A percentile compares a stretch with the other conserved stretches of the same genome.
Conservation (phyloP, 1,140 invertebrate species). For the Drosophila fuyamai region DNA sequence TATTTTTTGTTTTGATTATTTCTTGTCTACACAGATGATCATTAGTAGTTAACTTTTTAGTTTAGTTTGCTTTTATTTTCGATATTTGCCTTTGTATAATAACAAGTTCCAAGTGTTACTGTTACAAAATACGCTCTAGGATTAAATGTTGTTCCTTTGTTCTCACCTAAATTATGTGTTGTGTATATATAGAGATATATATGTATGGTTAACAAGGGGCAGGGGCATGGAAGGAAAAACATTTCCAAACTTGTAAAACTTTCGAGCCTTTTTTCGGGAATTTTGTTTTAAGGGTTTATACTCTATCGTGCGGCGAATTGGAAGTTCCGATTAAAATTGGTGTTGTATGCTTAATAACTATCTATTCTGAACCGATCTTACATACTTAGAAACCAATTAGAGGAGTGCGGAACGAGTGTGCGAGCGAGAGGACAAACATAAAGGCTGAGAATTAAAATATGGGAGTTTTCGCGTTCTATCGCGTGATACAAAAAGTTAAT, state of each 20-base stretch:
- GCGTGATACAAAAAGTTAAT: constrained; percentile 24
- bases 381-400: constrained; percentile 4
- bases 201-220: constrained; percentile 13
- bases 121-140: constrained; percentile 15
- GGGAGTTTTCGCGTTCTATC: background rate
- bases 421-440: constrained; percentile 7
- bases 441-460: background rate
- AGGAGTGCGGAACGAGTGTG: constrained; percentile 17
- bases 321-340: constrained; percentile 18
- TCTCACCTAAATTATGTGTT: background rate
- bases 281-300: background rate
- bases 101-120: constrained; percentile 33
- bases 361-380: constrained; percentile 16
- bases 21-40: no score
- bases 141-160: constrained; percentile 7
- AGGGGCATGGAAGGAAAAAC: constrained; percentile 1
- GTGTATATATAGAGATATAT: constrained; percentile 1
- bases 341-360: constrained; percentile 9
- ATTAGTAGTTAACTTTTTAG: background rate
- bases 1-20: no score
- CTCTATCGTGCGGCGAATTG: constrained; percentile 6
- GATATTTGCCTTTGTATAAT: constrained; percentile 11
- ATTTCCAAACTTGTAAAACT: constrained; percentile 3
- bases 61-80: constrained; percentile 34
- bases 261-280: background rate